A percentile compares a stretch with the other conserved stretches of the same genome.
Conservation (phyloP, 2,113 vertebrate species). For the Larimichthys crocea region DNA sequence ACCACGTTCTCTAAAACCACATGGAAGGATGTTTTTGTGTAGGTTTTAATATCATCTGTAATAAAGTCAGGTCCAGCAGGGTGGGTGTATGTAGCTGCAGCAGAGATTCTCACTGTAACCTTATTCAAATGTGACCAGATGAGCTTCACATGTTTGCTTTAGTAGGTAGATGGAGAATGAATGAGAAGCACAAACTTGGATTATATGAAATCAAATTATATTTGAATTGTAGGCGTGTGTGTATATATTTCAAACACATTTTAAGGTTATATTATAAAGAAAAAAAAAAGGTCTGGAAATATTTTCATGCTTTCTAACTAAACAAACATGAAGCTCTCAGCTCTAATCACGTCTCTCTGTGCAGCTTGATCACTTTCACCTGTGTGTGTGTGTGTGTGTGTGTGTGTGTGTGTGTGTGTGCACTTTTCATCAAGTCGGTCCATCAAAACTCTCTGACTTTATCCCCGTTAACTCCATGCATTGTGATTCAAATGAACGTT, state of each 20-base stretch:
- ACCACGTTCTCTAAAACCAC: neutral
- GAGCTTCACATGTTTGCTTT: neutral
- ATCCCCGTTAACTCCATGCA: neutral
- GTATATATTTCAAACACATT: neutral
- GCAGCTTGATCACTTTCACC: constrained; percentile 57
- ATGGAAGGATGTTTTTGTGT: neutral
- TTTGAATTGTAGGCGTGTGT: no score
- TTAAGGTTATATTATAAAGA: neutral
- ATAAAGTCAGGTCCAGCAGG: neutral
- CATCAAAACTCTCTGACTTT: neutral
- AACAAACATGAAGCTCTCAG: neutral
- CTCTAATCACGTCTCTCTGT: constrained; percentile 13
- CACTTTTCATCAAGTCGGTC: neutral
- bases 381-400: constrained; percentile 30
- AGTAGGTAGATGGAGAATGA: neutral
- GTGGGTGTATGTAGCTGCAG: neutral
- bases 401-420: constrained; percentile 22
- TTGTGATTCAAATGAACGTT: neutral
- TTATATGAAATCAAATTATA: no score
- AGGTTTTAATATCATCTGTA: neutral
- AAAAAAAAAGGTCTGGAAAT: neutral
- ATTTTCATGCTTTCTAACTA: neutral
- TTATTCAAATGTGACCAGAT: neutral
- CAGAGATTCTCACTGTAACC: no score
- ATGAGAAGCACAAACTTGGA: neutral